Evolutionary conservation across 2,888 invertebrate species (phyloP), one percentile per base, ranked within the genome.

Genomic region (Brachypalpus laphriformis): DNA sequence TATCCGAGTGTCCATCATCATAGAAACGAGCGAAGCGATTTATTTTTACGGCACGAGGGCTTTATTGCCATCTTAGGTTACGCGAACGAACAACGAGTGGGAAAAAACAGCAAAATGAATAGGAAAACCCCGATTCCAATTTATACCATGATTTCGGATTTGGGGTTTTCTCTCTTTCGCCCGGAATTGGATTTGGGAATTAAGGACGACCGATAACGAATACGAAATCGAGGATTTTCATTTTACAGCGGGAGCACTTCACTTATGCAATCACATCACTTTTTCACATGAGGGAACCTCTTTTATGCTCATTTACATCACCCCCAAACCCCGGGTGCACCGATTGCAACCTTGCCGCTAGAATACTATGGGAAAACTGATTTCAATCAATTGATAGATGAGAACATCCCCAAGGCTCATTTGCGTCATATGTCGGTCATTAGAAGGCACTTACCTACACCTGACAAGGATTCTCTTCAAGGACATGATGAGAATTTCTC

Each of bases 1-100:
- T 85, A 81, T 61, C 65, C 66, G 54, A 85, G 28, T 76, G 75
- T 85, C 85, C 85, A 76, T 85, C 85, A 85, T 81, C 85, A 51
- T 66, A 65, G 81, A 85, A 71, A 71, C 71, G 71, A 85, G 66
- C 75, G 75, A 81, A 85, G 75, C 85, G 66, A 85, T 85, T 85
- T 85, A 81, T 81, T 85, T 82, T 85, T 66, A 85, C 76, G 45
- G 40, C 75, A 59, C 65, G 28, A 59, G 51, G 65, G 47, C 59
- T 85, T 85, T 85, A 85, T 81, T 31, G 75, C 75, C 47, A 51
- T 80, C 71, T 61, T 72, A 59, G 37, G 54, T 66, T 59, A 11
- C 25, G 31, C 6, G 31, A 31, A 8, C 49, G 49, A 72, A 40
- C 16, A 28, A 49, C 65, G 54, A 74, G 34, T 45, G 25, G 34